Percentiles rank a stretch among this genome's conserved stretches.
phyloP scores from a whole-genome alignment of 2,113 vertebrate species.

The Donacobius atricapilla region DNA sequence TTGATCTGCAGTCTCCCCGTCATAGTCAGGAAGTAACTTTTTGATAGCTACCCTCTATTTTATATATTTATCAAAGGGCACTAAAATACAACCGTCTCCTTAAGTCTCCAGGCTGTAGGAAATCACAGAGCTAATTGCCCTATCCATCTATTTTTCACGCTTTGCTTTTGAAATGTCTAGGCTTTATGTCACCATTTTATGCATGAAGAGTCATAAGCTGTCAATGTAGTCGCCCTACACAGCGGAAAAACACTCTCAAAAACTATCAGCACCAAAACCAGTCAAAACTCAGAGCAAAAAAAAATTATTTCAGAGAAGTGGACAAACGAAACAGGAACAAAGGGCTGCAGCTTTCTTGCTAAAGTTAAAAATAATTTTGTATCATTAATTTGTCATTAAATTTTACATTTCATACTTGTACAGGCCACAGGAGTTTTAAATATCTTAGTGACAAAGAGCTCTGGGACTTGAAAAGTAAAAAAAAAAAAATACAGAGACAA shows the following conservation, averaged over 20 bases:
- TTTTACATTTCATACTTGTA: background rate
- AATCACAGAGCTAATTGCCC: background rate
- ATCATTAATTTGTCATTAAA: background rate
- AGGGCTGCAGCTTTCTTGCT: background rate
- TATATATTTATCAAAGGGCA: background rate
- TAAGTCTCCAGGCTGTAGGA: background rate
- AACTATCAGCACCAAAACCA: background rate
- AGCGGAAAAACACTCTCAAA: background rate
- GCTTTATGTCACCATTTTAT: conserved; percentile 21
- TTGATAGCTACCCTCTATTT: background rate
- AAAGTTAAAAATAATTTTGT: background rate
- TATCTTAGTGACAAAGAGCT: background rate
- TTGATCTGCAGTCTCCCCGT: background rate
- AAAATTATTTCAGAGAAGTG: background rate
- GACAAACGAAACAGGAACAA: background rate
- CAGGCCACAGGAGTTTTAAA: background rate
- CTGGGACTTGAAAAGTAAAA: background rate
- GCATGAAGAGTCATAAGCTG: conserved; percentile 11
- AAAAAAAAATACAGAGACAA: background rate
- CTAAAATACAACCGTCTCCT: background rate
- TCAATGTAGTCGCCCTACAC: background rate
- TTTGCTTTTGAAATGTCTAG: conserved; percentile 5
- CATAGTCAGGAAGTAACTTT: background rate
- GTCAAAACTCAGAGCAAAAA: background rate
- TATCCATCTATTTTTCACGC: background rate